A percentile compares a stretch with the other conserved stretches of the same genome.
Conservation (phyloP, 2,888 invertebrate genomes). For the Orthosia incerta region DNA sequence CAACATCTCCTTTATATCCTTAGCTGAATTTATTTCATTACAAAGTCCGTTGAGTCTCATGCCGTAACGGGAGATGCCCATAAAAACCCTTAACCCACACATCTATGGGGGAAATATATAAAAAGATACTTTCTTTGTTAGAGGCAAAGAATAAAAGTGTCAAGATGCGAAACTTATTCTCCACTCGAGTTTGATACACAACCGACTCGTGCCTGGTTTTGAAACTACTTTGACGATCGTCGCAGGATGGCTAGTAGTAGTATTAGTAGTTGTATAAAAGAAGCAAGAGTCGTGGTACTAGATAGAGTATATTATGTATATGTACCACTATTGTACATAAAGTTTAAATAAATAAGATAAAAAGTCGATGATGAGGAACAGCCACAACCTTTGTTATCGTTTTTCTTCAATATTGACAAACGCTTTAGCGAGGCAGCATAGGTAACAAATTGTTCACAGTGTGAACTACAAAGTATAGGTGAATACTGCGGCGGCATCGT, state of each 20-base stretch:
- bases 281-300: not conserved
- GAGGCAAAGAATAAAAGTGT: not conserved
- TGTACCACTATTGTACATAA: no score
- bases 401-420: not conserved
- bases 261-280: not conserved
- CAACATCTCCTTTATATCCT: slow-evolving; percentile 34
- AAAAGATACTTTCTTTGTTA: slow-evolving; percentile 54
- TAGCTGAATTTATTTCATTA: slow-evolving; percentile 55
- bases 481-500: not conserved
- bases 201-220: no score
- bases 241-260: no score
- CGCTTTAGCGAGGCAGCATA: no score
- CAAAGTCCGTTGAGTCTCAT: slow-evolving; percentile 37
- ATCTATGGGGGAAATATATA: slow-evolving; percentile 40
- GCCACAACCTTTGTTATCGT: not conserved
- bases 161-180: not conserved
- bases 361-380: no score
- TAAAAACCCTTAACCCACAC: slow-evolving; percentile 55
- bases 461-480: not conserved
- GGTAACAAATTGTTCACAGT: no score
- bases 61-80: slow-evolving; percentile 30
- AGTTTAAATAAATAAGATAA: no score
- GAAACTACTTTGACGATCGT: no score
- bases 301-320: no score
- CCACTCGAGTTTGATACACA: not conserved